Percentiles rank a stretch among this genome's conserved stretches.
Conservation (phyloP, 2,113 vertebrate species). For the Saguinus midas region DNA sequence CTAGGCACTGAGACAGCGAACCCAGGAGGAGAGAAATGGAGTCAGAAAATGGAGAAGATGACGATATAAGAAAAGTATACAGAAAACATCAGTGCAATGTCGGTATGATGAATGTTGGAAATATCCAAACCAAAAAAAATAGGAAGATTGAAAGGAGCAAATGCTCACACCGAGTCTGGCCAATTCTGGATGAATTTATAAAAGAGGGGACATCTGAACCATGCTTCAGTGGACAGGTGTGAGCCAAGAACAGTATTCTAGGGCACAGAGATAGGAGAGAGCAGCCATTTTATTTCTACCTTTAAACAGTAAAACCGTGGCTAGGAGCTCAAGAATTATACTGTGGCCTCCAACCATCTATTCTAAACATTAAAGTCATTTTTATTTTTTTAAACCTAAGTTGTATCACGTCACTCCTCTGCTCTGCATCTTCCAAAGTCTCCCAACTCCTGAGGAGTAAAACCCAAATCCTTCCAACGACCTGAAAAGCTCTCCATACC, state of each 20-base stretch:
- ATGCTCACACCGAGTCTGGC: background rate
- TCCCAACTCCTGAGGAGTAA: background rate
- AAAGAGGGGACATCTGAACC: background rate
- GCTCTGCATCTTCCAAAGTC: background rate
- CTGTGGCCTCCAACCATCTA: background rate
- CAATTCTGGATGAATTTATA: background rate
- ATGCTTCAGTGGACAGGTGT: background rate
- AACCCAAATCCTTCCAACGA: background rate
- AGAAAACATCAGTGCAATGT: background rate
- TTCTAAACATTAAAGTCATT: background rate
- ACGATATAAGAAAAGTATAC: background rate
- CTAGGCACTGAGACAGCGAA: background rate
- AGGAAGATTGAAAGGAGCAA: background rate
- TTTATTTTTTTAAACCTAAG: background rate
- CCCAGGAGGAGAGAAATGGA: background rate
- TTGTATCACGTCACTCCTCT: background rate
- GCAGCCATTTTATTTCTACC: background rate
- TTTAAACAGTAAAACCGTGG: background rate
- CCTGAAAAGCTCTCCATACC: background rate
- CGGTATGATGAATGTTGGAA: background rate
- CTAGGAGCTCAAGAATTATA: background rate
- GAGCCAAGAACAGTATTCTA: accelerated
- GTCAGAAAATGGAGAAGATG: background rate
- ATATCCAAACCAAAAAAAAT: background rate
- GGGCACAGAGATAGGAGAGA: background rate